Evolutionary conservation across 2,797 vertebrate genomes (phyloP), one percentile per base, ranked within the genome.

Genomic region (Poeciliopsis presidionis): DNA sequence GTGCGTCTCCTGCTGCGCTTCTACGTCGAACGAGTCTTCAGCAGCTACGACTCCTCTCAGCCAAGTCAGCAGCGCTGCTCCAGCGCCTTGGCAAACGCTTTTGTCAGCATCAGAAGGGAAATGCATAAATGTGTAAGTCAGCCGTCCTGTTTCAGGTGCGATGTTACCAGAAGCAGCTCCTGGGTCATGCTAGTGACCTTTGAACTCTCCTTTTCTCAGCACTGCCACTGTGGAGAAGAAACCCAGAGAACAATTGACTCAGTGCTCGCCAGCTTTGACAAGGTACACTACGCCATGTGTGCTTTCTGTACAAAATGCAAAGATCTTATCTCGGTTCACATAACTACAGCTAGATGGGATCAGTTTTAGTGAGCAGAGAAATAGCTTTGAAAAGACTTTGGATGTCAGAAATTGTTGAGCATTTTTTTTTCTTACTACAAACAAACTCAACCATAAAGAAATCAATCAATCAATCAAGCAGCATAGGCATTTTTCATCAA

Each of bases 11-110:
- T 96, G 74, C 89, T 97, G 57, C 91, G 87, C 30, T 96, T 97
- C 92, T 96, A 96, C 20, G 79, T 96, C 9, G 95, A 96, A 81
- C 92, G 90, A 61, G 96, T 97, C 39, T 97, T 97, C 87, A 86
- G 82, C 20, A 93, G 90, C 88, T 94, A 90, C 30, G 78, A 76
- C 5, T 80, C 90, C 1, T 72, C 84, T 20, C 86, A 93, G 76
- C 87, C 93, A 0, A 85, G 93, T 67, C 86, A 95, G 16, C 91
- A 90, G 7, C 91, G 94, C 41, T 85, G 81, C 82, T 90, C 91
- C 80, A 96, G 96, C 5, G 92, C 94, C 12, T 83, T 97, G 82
- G 96, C 95, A 75, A 97, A 97, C 51, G 90, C 94, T 22, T 96
- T 97, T 43, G 89, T 96, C 90, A 93, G 75, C 85, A 93, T 96